Evolutionary conservation across 2,113 vertebrate genomes (phyloP).

Genomic region (Zapornia atra): DNA sequence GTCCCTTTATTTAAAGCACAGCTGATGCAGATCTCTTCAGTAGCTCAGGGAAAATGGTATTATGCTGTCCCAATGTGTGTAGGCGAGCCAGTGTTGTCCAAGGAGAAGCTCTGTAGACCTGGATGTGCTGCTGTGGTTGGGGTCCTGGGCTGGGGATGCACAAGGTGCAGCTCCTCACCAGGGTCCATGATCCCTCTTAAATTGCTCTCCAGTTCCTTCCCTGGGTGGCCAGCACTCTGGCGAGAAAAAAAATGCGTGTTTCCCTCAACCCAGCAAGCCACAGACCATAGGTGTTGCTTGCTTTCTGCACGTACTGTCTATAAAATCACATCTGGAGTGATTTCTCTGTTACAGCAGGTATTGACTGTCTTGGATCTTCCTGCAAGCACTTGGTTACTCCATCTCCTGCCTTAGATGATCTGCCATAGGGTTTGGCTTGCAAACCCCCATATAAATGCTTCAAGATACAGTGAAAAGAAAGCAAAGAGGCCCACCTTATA

Average conservation of each 20-base stretch:
- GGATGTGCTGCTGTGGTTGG: not conserved
- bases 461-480: not conserved
- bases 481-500: not conserved
- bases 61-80: not conserved
- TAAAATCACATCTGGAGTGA: not conserved
- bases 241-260: not conserved
- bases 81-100: fast-evolving
- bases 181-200: not conserved
- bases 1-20: not conserved
- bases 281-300: not conserved
- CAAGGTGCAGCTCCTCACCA: fast-evolving
- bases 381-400: not conserved
- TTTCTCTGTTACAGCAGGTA: not conserved
- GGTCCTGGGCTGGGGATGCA: fast-evolving
- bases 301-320: not conserved
- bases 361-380: not conserved
- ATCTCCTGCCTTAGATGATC: not conserved
- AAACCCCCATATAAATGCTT: not conserved
- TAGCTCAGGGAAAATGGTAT: not conserved
- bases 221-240: not conserved
- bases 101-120: not conserved
- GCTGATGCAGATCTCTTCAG: not conserved
- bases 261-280: not conserved
- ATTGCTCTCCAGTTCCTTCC: not conserved
- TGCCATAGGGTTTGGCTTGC: not conserved